Evolutionary conservation across 2,888 invertebrate genomes (phyloP), one percentile per base, ranked within the genome.

Genomic region (Incurvaria masculella): DNA sequence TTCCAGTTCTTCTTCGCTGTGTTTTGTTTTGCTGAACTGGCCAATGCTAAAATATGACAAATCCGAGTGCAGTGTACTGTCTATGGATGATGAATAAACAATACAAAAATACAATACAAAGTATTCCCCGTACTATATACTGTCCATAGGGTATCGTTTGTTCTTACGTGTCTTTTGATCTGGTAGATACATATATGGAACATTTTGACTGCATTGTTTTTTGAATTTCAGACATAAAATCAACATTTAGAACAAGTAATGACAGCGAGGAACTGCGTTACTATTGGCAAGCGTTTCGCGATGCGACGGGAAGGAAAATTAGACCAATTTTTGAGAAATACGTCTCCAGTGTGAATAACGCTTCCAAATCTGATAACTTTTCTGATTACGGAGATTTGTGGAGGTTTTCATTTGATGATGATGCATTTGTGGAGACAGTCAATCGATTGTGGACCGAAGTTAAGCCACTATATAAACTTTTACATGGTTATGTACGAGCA

Each of bases 231-330:
- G 78, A 76, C 57, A 58, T 78, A 0, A 72, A 73, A 56, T 51
- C 64, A 40, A 62, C 68, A 47, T 76, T 78, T 52, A 75, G 70
- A 63, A 67, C 64, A 38, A 82, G 82, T 44, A 73, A 76, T 44
- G 71, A 87, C 59, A 82, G 83, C 52, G 76, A 85, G 47, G 83
- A 85, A 61, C 64, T 88, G 45, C 59, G 71, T 3, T 81, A 85
- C 55, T 81, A 81, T 48, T 89, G 88, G 88, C 78, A 76, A 56
- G 74, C 72, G 1, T 89, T 86, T 79, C 69, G 87, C 53, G 81
- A 86, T 57, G 79, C 68, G 1, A 81, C 85, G 10, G 88, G 88
- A 3, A 81, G 67, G 52, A 79, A 79, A 63, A 83, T 87, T 59
- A 69, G 81, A 33, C 68, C 80, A 1, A 66, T 80, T 49, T 88